A percentile compares a stretch with the other conserved stretches of the same genome.
These are phyloP conservation scores for Amphimedon queenslandica DNA, from an alignment of 37 sponge, comb jelly and placozoan genomes.

Conservation along the genomic window DNA sequence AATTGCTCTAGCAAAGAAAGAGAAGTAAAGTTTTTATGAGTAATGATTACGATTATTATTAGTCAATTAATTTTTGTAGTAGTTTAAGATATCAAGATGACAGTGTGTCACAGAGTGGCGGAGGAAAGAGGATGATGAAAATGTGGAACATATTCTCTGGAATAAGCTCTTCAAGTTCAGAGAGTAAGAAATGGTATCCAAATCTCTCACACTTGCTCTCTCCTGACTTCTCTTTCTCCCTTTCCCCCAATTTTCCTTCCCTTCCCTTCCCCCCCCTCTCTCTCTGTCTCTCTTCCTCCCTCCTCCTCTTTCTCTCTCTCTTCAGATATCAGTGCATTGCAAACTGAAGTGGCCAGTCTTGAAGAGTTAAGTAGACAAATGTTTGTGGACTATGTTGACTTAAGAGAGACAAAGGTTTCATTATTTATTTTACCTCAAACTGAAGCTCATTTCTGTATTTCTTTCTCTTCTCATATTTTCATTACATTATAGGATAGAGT, in stretches of 20 bases:
- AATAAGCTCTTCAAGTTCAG: slow-evolving; percentile 39
- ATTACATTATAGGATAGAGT: slow-evolving; percentile 85
- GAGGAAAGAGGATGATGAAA: slow-evolving; percentile 56
- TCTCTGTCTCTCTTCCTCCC: too few relatives aligned
- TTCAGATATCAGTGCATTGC: slow-evolving; percentile 53
- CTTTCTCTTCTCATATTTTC: too few relatives aligned
- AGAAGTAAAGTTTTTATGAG: not conserved
- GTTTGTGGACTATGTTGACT: slow-evolving; percentile 92
- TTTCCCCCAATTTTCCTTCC: too few relatives aligned
- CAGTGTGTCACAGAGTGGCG: slow-evolving; percentile 5
- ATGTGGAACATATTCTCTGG: slow-evolving; percentile 88
- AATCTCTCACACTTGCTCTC: too few relatives aligned
- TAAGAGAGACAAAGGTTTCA: slow-evolving; percentile 79
- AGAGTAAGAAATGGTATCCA: too few relatives aligned
- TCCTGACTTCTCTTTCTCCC: too few relatives aligned
- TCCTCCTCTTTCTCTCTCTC: too few relatives aligned
- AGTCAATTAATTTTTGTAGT: not conserved
- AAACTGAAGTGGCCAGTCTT: slow-evolving; percentile 75
- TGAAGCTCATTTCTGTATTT: too few relatives aligned
- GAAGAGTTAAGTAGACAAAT: slow-evolving; percentile 92
- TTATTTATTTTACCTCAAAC: too few relatives aligned
- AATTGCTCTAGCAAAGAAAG: slow-evolving; percentile 5
- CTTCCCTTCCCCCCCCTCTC: too few relatives aligned
- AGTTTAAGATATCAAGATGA: slow-evolving; percentile 15
- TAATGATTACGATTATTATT: not conserved